Evolutionary conservation across 37 sponge, comb jelly and placozoan genomes (phyloP), one percentile per base, ranked within the genome.

Genomic region (Diacarnus erythraeanus): DNA sequence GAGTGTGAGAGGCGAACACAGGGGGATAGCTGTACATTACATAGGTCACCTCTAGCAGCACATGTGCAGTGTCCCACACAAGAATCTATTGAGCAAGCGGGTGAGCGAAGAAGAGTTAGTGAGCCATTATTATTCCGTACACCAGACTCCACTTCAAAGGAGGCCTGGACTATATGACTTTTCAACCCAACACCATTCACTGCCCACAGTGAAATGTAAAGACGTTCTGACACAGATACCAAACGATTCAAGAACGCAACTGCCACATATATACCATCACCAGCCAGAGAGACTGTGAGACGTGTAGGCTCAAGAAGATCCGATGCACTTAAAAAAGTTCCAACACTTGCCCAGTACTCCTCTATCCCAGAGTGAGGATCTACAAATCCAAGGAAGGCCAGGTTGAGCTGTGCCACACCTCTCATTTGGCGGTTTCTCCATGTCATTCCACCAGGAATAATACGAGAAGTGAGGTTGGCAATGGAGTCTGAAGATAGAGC

Each of bases 21-120:
- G 35, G 83, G 37, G 26, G 75, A 22, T 10, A n/a, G 43, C 1
- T 29, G 33, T 1, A 76, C 38, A 33, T 21, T 30, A 61, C 92
- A 91, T 25, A 78, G 76, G 40, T 83, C 70, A 0, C 84, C 90
- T 26, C 83, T 59, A 2, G 84, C 78, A 39, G 76, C 84, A 78
- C 94, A 94, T 21, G 94, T 80, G 63, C 94, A 94, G 83, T 94
- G 94, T 23, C 94, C 94, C 27, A 75, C 6, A 63, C 90, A 89
- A 58, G 81, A 79, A 40, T 44, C 61, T 12, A 79, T 10, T 2
- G 64, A 41, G 57, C 94, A 94, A 29, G 54, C 47, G 12, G 67
- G 20, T 5, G 94, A 90, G 1, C 90, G 80, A 3, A 79, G 43
- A 0, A 89, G 40, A 8, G 54, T 65, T 31, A 93, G 77, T 36